Percentiles rank a stretch among this genome's conserved stretches.
phyloP scores from a whole-genome alignment of 2,113 vertebrate species.

The Pedetes capensis region DNA sequence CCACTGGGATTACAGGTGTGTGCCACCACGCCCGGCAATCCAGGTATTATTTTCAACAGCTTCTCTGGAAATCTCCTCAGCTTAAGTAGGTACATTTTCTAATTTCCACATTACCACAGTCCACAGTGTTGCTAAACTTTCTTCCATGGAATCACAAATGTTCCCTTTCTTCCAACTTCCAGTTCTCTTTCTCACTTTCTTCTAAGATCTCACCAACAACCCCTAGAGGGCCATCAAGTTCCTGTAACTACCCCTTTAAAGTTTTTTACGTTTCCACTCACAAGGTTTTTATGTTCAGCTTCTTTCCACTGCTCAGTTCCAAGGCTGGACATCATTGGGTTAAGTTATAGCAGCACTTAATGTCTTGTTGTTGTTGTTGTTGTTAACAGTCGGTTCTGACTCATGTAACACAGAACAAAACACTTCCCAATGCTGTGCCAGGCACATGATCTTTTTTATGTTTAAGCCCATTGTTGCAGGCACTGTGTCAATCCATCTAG shows the following conservation, averaged over 20 bases:
- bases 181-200: neutral
- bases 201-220: neutral
- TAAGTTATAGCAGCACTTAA: neutral
- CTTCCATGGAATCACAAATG: too few species aligned
- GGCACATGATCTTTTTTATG: too few species aligned
- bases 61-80: neutral
- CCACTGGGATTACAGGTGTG: too few species aligned
- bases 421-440: too few species aligned
- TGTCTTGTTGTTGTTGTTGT: too few species aligned
- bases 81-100: neutral
- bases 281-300: neutral
- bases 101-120: neutral
- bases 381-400: too few species aligned
- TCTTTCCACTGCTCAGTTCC: neutral
- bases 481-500: too few species aligned
- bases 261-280: neutral
- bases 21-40: too few species aligned
- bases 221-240: neutral
- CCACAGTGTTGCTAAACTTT: neutral
- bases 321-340: too few species aligned
- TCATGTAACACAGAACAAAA: too few species aligned
- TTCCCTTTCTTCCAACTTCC: neutral
- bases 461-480: too few species aligned
- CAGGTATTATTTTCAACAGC: neutral
- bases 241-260: neutral